Conservation (phyloP, 2,888 invertebrate genomes). For the Spisula solida region DNA sequence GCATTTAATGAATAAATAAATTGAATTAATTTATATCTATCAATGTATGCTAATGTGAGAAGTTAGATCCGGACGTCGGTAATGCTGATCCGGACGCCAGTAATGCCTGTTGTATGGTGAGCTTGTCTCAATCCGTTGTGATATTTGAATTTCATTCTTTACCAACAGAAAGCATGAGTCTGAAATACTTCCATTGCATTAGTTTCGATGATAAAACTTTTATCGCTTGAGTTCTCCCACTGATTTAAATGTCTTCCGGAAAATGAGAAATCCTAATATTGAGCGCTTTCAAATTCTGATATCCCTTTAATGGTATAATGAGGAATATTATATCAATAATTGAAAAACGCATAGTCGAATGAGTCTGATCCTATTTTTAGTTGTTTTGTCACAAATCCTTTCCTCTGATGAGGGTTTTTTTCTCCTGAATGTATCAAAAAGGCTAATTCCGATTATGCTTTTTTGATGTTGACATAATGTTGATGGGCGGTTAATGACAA, state of each 20-base stretch:
- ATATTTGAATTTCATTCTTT: background rate
- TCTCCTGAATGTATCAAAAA: background rate
- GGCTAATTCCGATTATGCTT: background rate
- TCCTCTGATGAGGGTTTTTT: background rate
- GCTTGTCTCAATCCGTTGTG: background rate
- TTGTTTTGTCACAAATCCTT: background rate
- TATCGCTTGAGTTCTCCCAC: background rate
- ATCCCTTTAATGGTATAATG: background rate
- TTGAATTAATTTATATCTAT: background rate
- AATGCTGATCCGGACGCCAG: background rate
- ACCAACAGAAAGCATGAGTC: background rate
- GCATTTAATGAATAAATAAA: conserved; percentile 4
- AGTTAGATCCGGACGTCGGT: background rate
- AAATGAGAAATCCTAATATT: conserved; percentile 2
- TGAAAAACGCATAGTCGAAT: background rate
- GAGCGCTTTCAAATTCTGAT: background rate
- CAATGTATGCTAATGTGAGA: background rate
- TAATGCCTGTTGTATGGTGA: background rate
- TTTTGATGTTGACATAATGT: background rate
- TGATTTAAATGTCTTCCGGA: background rate
- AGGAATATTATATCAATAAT: background rate
- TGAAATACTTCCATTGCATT: background rate
- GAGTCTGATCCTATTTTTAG: background rate
- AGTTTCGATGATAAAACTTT: conserved; percentile 6
- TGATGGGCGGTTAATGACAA: background rate